Conservation (phyloP, 2,113 vertebrate species). For the Ondatra zibethicus region DNA sequence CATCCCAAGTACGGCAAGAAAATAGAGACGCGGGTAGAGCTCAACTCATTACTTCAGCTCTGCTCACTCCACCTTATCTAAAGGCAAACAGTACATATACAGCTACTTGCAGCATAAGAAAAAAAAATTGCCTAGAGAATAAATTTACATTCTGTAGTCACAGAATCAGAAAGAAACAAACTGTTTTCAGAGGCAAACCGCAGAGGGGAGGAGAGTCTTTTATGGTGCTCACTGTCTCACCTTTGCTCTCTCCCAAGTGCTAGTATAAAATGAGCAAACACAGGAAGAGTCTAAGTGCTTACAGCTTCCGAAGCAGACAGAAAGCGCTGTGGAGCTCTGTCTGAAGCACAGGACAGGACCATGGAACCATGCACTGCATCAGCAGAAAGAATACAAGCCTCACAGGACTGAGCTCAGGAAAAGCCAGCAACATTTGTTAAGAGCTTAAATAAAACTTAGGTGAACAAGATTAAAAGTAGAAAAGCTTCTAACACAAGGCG, state of each 20-base stretch:
- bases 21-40: neutral
- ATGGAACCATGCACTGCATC: conserved; percentile 80
- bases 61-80: neutral
- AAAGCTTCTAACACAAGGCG: conserved; percentile 75
- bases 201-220: conserved; percentile 12
- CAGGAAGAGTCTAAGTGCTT: conserved; percentile 54
- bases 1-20: neutral
- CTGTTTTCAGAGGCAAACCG: neutral
- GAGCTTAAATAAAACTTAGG: conserved; percentile 73
- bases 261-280: conserved; percentile 48
- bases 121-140: neutral
- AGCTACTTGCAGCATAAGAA: neutral
- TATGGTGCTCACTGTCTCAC: neutral
- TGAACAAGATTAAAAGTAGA: conserved; percentile 61
- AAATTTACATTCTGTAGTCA: neutral
- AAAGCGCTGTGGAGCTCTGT: conserved; percentile 50
- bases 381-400: conserved; percentile 33
- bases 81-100: neutral
- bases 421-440: conserved; percentile 70
- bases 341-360: conserved; percentile 72
- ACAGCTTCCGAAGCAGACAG: conserved; percentile 68
- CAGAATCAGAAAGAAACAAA: neutral
- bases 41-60: neutral
- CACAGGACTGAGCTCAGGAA: conserved; percentile 60
- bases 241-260: neutral